Conservation (phyloP, 2,797 vertebrate species). For the Anisognathus igniventris region DNA sequence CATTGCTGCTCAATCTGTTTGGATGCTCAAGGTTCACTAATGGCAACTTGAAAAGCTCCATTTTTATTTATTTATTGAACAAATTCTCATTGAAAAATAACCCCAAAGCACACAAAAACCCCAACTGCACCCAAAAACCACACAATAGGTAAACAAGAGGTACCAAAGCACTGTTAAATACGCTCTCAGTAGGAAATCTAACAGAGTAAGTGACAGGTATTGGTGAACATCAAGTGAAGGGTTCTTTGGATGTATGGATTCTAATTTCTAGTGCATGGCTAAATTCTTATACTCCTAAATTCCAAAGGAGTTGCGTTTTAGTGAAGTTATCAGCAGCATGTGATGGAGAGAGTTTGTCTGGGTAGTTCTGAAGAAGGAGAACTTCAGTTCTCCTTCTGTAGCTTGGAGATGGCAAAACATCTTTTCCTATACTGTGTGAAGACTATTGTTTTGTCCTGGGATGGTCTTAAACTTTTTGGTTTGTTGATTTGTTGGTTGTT, state of each 20-base stretch:
- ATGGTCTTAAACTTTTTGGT: neutral
- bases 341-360: neutral
- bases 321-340: neutral
- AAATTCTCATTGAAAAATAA: accelerated
- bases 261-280: neutral
- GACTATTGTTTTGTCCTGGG: neutral
- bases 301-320: neutral
- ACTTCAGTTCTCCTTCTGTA: neutral
- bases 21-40: neutral
- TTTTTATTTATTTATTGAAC: neutral
- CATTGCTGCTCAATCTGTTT: neutral
- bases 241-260: neutral
- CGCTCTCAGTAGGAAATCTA: neutral
- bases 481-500: too few relatives aligned
- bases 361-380: neutral
- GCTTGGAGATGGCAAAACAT: neutral
- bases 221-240: neutral
- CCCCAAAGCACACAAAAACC: neutral
- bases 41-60: neutral
- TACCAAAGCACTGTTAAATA: neutral
- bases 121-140: neutral
- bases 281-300: neutral
- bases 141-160: neutral
- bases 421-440: neutral
- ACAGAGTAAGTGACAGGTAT: neutral